phyloP scores from a whole-genome alignment of 2,888 invertebrate genomes.

The Drosophila atroscutellata region DNA sequence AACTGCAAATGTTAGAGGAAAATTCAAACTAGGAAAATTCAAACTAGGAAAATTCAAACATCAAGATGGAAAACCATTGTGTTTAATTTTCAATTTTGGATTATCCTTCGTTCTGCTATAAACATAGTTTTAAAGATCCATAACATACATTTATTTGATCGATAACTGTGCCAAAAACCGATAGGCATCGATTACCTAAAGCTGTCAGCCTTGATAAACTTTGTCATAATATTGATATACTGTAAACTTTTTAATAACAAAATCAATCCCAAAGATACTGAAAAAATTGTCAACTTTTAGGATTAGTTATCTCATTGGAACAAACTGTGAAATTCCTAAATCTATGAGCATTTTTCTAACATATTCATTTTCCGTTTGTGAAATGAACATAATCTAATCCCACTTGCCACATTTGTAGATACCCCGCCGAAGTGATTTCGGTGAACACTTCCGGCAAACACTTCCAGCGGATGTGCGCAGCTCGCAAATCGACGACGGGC shows the following conservation, averaged over 20 bases:
- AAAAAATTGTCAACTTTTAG: not conserved
- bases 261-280: not conserved
- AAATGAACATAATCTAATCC: not conserved
- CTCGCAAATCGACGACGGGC: constrained; percentile 90
- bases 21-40: too few relatives aligned
- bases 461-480: constrained; percentile 95
- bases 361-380: not conserved
- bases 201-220: not conserved
- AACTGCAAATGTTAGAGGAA: not conserved
- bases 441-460: constrained; percentile 95
- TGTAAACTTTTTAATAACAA: not conserved
- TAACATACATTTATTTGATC: not conserved
- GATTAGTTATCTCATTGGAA: not conserved
- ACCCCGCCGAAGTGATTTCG: constrained; percentile 94
- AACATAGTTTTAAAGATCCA: too few relatives aligned
- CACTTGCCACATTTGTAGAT: constrained; percentile 86
- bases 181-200: not conserved
- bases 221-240: not conserved
- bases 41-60: too few relatives aligned
- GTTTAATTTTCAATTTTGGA: not conserved
- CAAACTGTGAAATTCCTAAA: not conserved
- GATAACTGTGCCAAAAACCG: not conserved
- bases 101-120: not conserved
- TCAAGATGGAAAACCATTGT: not conserved
- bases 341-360: not conserved